Evolutionary conservation across 2,888 invertebrate species (phyloP), one percentile per base, ranked within the genome.

Genomic region (Hydrotaea cyrtoneurina): DNA sequence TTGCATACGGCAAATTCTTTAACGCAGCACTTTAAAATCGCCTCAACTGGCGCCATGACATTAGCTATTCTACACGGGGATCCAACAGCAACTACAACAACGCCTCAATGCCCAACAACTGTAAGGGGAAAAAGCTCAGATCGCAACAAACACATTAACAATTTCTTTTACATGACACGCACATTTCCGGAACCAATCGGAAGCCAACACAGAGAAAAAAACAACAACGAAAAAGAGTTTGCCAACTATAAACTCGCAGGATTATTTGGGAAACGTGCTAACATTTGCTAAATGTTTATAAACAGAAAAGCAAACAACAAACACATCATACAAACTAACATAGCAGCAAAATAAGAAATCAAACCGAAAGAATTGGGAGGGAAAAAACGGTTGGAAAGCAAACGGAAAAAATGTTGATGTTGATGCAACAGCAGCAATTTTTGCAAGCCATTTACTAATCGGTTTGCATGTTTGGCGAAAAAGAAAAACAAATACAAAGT

Each of bases 211-310:
- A n/a, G n/a, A n/a, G n/a, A n/a, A n/a, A n/a, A n/a, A n/a, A n/a
- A n/a, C 8, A n/a, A n/a, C 50, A 50, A 50, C 43, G 13, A n/a
- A 74, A 77, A 80, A 80, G 53, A 80, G 72, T 80, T 83, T 59
- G 80, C n/a, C 72, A 85, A 85, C 81, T 82, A 85, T 83, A 77
- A 86, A 82, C 86, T 83, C 76, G 26, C 82, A 85, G 86, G 85
- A 86, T 87, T 86, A 87, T 87, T 85, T 85, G 80, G 59, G 77
- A 85, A 87, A 87, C 86, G 86, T 87, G 86, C 86, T 62, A 81
- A 81, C 82, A 82, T 80, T 84, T 78, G 80, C 75, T 72, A 76
- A 78, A 83, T 80, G 74, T 80, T 5, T 75, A 80, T 46, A 80
- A 78, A 31, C 69, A 71, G 75, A 43, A 62, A 66, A 59, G 57